phyloP scores from a whole-genome alignment of 2,113 vertebrate genomes.

The Rutilus rutilus region DNA sequence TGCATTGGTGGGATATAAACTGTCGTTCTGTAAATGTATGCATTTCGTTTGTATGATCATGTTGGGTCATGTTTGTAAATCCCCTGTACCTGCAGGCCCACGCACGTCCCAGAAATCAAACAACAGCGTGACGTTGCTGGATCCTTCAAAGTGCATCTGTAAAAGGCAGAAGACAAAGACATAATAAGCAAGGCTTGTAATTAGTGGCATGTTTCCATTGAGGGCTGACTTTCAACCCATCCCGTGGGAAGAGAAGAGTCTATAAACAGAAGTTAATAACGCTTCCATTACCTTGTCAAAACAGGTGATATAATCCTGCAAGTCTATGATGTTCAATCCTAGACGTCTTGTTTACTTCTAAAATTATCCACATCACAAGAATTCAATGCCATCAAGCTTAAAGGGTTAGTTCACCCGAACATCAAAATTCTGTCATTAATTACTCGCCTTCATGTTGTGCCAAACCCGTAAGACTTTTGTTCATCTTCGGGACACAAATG shows the following conservation, averaged over 20 bases:
- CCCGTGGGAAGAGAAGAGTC: not conserved
- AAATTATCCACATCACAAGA: not conserved
- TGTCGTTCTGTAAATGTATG: not conserved
- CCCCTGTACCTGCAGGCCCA: constrained; percentile 79
- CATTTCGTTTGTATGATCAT: not conserved
- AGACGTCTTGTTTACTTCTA: not conserved
- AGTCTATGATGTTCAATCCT: not conserved
- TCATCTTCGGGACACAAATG: too few relatives aligned
- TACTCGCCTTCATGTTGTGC: too few relatives aligned
- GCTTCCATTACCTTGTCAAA: not conserved
- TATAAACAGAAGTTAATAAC: not conserved
- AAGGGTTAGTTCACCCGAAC: too few relatives aligned
- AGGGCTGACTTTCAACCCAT: not conserved
- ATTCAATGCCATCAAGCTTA: not conserved
- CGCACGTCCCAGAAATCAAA: constrained; percentile 94
- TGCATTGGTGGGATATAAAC: not conserved
- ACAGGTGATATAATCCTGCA: not conserved
- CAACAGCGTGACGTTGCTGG: constrained; percentile 83
- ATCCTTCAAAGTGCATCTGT: constrained; percentile 90
- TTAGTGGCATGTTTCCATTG: not conserved
- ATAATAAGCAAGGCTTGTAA: constrained; percentile 4
- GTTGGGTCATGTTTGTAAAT: constrained; percentile 5
- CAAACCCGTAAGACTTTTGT: too few relatives aligned
- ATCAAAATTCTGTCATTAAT: too few relatives aligned
- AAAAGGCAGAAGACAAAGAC: constrained; percentile 45